Evolutionary conservation across 1,140 invertebrate species (phyloP), one percentile per base, ranked within the genome.

Genomic region (Luehdorfia chinensis): DNA sequence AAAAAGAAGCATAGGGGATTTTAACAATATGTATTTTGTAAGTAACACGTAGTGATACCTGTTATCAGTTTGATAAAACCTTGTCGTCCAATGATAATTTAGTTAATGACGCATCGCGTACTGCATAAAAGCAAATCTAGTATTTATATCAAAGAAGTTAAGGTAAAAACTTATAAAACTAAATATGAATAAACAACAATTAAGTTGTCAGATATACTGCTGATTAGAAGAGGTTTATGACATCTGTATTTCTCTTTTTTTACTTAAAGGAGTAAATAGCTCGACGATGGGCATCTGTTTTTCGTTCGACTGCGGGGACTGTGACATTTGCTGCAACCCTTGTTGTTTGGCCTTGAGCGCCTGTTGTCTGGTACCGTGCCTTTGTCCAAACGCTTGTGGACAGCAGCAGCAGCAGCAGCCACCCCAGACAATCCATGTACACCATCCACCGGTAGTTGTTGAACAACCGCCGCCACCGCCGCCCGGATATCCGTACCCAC

Each of bases 241-340:
- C 37, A 54, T 32, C 14, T 36, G 39, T 41, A 21, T 19, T 49
- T 55, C 28, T 64, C 4, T 57, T 47, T 41, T 78, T 79, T 67
- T 79, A 75, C 72, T 72, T 54, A 50, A 69, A 59, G 62, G 56
- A 50, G 56, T 45, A 50, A 46, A 46, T 32, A 66, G 49, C 31
- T 80, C 18, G 6, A 39, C 21, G 49, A 69, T 84, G 80, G 80
- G 80, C 49, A 19, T 85, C 39, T 85, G 81, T 47, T 55, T 85
- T 2, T 85, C 81, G n/a, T 64, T 85, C 44, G 81, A 85, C 45
- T 79, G 75, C 53, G 81, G 81, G 4, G 76, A 83, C 28, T 79
- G 75, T 57, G 75, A 72, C 15, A 30, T 66, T 7, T 77, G 76
- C 55, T 61, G 66, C 53, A 76, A 81, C 46, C 78, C 78, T 16